These are phyloP conservation scores for Liolophura sinensis DNA, from an alignment of 1,140 invertebrate species.

Conservation along the genomic window DNA sequence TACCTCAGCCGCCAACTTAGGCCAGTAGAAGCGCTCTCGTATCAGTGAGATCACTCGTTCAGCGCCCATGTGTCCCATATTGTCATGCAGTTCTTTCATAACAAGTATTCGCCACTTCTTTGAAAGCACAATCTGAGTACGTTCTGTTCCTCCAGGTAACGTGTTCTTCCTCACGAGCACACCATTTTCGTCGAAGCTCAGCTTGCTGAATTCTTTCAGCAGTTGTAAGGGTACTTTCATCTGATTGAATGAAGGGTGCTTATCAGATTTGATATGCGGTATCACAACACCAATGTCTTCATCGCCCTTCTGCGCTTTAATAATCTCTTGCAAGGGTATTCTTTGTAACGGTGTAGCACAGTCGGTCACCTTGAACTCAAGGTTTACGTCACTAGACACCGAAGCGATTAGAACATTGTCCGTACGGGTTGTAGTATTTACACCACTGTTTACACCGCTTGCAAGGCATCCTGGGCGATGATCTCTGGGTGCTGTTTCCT, in stretches of 20 bases:
- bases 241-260: no score
- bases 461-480: no score
- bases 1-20: slow-evolving; percentile 10
- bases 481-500: no score
- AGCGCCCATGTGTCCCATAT: slow-evolving; percentile 14
- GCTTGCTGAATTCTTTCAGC: no score
- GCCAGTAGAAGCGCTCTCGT: slow-evolving; percentile 20
- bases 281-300: background rate
- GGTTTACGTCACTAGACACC: no score
- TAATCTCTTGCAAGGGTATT: background rate
- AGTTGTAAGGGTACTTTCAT: no score
- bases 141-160: background rate
- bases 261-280: background rate
- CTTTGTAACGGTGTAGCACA: slow-evolving; percentile 1
- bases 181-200: no score
- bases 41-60: slow-evolving; percentile 14
- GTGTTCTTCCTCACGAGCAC: background rate
- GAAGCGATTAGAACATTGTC: background rate
- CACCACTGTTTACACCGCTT: slow-evolving; percentile 5
- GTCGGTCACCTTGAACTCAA: no score
- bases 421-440: no score
- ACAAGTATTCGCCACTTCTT: slow-evolving; percentile 6
- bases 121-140: slow-evolving; percentile 17
- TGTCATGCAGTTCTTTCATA: slow-evolving; percentile 9
- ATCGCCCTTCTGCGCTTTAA: background rate